Base-by-base conservation (phyloP, 2,113 vertebrate genomes). In the Neogobius melanostomus region DNA sequence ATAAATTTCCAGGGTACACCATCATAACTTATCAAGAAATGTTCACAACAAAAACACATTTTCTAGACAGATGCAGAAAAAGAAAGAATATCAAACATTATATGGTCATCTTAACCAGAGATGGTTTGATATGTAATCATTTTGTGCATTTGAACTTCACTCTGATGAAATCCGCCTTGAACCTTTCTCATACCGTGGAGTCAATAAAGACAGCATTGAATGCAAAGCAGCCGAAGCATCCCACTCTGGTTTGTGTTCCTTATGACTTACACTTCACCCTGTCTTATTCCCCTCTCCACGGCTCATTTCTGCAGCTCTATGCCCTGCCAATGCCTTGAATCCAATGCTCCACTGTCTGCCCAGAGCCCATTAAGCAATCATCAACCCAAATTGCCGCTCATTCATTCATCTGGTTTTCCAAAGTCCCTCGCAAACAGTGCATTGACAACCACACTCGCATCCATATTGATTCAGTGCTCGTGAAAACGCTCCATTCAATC, bases 321-420 rank as follows among this genome's bases (percentile, higher is more conserved):
- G 46, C 11, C 10, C 51, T 6, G 14, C 48, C 59, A 47, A 7
- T 69, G 1, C 46, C 4, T 1, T 8, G 15, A 2, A 2, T 48
- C 28, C 1, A 0, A 1, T 44, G 0, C 48, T 36, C 47, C 28
- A n/a, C 5, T 48, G 3, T 59, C 76, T 62, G 75, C 73, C 75
- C 70, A 11, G 53, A 81, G 6, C 1, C 53, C 71, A 72, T 66
- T 74, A 49, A 79, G 68, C 76, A 63, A 69, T 73, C 71, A 61
- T 50, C 48, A 57, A 14, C 66, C 66, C 11, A 69, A 74, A 69
- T 28, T 28, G 60, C 62, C 44, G 59, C 73, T 69, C 79, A 44
- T 77, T 69, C 74, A 57, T 59, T 72, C 64, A 12, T 71, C 52
- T 57, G 46, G 28, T 73, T 68, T 56, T 51, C 9, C 0, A 5